Evolutionary conservation across 2,888 invertebrate genomes (phyloP), one percentile per base, ranked within the genome.

Genomic region (Papilio elwesi): DNA sequence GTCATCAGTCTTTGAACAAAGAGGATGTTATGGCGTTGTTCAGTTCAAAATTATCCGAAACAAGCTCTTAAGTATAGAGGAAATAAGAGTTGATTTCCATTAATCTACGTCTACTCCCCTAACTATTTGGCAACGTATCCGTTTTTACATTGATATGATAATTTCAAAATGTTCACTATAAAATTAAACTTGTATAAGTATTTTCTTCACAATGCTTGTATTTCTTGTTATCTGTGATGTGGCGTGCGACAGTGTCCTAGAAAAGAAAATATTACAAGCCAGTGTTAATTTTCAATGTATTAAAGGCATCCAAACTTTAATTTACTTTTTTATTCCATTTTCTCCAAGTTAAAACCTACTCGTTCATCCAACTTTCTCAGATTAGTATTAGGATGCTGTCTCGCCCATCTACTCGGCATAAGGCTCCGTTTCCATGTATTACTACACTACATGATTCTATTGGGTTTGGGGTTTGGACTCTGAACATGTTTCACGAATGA

Each of bases 171-270:
- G 68, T 68, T 65, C 73, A 70, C 72, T 73, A 75, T 48, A 71
- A 76, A 75, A 71, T n/a, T 73, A 72, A 74, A 76, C 13, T 52
- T 59, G 65, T 26, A 69, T 53, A 48, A 6, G n/a, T 74, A 66
- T 65, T 53, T 55, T 57, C 69, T 74, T 62, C 71, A 71, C 48
- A 72, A 55, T 74, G 74, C 74, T 48, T 75, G 69, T 74, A 82
- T 81, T 76, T 82, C 78, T 83, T 84, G 90, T 88, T 91, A 92
- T 88, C 91, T 92, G 78, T 91, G 92, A 74, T 93, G 93, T 11
- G 93, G 92, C 0, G 92, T 92, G 26, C 93, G 87, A 81, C 93
- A 93, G 76, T 92, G 92, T 59, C 93, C 93, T 93, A 91, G 53
- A 87, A 91, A 70, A 79, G 76, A 76, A 73, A 51, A 72, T 62